A percentile compares a stretch with the other conserved stretches of the same genome.
phyloP scores from a whole-genome alignment of 37 sponge, comb jelly and placozoan genomes.

The Ianthella basta region DNA sequence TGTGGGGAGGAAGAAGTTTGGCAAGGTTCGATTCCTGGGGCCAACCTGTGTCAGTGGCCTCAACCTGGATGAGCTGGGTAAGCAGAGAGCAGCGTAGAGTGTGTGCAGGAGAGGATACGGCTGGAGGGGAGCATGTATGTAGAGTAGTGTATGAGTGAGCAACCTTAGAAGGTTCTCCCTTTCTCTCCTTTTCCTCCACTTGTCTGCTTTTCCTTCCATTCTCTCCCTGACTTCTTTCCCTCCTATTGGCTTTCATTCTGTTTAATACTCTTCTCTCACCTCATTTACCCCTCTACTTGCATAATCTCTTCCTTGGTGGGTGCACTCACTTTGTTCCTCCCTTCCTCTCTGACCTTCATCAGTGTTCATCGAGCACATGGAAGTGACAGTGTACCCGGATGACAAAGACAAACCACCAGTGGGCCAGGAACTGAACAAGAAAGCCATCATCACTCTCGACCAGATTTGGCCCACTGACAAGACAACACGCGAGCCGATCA shows the following conservation, averaged over 20 bases:
- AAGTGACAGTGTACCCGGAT: constrained; percentile 88
- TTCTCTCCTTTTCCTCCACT: constrained; percentile 2
- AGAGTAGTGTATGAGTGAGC: not conserved
- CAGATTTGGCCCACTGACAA: constrained; percentile 85
- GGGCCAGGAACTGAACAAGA: constrained; percentile 87
- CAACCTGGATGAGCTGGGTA: constrained; percentile 86
- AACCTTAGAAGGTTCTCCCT: not conserved
- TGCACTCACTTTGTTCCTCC: not conserved
- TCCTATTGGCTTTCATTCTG: too few relatives aligned
- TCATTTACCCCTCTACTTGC: not conserved
- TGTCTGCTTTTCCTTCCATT: not conserved
- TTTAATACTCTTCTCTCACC: not conserved
- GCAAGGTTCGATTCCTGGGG: constrained; percentile 70
- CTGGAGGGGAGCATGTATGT: not conserved
- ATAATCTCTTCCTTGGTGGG: not conserved
- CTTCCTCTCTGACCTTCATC: not conserved
- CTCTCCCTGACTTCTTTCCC: too few relatives aligned
- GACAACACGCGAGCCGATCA: constrained; percentile 79
- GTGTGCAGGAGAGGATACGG: not conserved
- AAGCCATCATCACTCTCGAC: constrained; percentile 68
- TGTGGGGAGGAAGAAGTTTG: constrained; percentile 67
- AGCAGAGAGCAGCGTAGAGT: not conserved
- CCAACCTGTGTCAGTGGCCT: constrained; percentile 75
- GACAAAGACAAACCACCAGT: constrained; percentile 70
- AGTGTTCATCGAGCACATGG: constrained; percentile 80